A percentile compares a stretch with the other conserved stretches of the same genome.
phyloP scores from a whole-genome alignment of 92 coral and sea anemone genomes.

The Porites rus region DNA sequence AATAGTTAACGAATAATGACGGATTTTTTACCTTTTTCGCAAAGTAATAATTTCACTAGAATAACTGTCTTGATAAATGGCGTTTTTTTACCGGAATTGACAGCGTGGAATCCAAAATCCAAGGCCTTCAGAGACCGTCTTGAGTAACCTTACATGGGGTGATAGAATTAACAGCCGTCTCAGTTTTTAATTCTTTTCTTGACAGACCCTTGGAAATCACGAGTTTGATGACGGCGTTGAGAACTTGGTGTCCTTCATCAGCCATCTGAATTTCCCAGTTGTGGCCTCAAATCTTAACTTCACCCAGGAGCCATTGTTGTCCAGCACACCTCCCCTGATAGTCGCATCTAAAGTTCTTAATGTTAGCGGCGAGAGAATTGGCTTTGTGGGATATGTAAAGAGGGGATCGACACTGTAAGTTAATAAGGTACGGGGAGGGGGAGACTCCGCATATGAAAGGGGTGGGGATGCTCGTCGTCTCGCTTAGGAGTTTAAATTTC shows the following conservation, averaged over 20 bases:
- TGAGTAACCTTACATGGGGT: no score
- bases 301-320: slow-evolving; percentile 79
- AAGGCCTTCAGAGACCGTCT: no score
- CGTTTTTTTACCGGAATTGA: no score
- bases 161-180: neutral
- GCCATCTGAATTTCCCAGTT: slow-evolving; percentile 65
- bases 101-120: no score
- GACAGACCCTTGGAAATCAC: slow-evolving; percentile 92
- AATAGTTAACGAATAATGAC: no score
- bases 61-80: no score
- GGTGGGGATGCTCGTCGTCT: no score
- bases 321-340: slow-evolving; percentile 69
- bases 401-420: slow-evolving; percentile 70
- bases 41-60: no score
- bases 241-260: slow-evolving; percentile 77
- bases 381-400: slow-evolving; percentile 83
- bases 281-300: slow-evolving; percentile 88
- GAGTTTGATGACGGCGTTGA: slow-evolving; percentile 93
- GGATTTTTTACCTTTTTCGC: no score
- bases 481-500: no score
- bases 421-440: neutral
- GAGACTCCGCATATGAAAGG: no score
- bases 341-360: slow-evolving; percentile 55
- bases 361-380: slow-evolving; percentile 84
- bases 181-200: neutral